These are phyloP conservation scores for Pagrus major DNA, from an alignment of 2,113 vertebrate species.

Conservation along the genomic window DNA sequence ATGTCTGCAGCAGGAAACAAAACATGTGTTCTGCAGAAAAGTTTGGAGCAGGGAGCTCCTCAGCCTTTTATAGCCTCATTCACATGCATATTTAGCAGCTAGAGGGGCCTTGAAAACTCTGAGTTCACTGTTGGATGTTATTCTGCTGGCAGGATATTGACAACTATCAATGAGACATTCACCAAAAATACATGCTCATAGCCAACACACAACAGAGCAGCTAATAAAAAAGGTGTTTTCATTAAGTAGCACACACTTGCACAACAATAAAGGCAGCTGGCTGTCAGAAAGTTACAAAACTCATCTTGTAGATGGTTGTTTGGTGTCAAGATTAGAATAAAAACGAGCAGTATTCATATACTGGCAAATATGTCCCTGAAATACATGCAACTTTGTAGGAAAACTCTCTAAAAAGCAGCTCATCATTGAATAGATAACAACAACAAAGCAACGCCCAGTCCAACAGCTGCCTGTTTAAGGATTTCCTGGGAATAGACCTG, in stretches of 20 bases:
- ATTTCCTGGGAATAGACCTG: background rate
- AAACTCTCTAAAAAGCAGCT: background rate
- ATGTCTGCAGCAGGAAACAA: slow-evolving; percentile 47
- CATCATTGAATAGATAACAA: slow-evolving; percentile 4
- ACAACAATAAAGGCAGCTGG: slow-evolving; percentile 33
- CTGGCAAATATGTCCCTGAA: background rate
- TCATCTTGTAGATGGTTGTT: background rate
- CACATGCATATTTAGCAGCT: slow-evolving; percentile 55
- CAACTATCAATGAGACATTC: slow-evolving; percentile 58
- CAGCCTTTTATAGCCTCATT: slow-evolving; percentile 46
- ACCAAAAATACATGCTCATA: slow-evolving; percentile 43
- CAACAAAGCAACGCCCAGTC: slow-evolving; percentile 8
- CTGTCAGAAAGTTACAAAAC: slow-evolving; percentile 10
- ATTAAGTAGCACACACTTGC: slow-evolving; percentile 17
- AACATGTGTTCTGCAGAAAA: slow-evolving; percentile 53
- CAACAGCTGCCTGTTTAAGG: background rate
- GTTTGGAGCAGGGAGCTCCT: slow-evolving; percentile 34
- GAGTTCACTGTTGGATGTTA: slow-evolving; percentile 51
- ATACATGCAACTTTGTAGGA: background rate
- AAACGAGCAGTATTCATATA: background rate
- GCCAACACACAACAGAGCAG: slow-evolving; percentile 48
- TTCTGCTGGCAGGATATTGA: slow-evolving; percentile 58
- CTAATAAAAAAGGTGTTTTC: slow-evolving; percentile 38
- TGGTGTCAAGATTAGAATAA: slow-evolving; percentile 3
- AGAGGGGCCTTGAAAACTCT: slow-evolving; percentile 35